A percentile compares a stretch with the other conserved stretches of the same genome.
Evolutionary conservation across 2,797 vertebrate genomes (phyloP).

Genomic region (Balearica regulorum): DNA sequence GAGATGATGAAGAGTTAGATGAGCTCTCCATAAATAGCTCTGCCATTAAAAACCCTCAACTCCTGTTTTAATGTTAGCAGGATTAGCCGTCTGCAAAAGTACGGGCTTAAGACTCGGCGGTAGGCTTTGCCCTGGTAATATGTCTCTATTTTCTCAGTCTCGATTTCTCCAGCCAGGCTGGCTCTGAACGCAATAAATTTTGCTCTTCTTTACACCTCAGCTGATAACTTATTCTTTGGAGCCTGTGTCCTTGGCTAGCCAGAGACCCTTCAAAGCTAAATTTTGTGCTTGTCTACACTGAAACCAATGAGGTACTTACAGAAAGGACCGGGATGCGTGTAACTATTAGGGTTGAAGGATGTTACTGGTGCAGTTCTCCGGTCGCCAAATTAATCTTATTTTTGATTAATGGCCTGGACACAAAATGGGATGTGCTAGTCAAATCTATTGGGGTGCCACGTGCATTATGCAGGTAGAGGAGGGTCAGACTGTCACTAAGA

Average conservation of each 20-base stretch:
- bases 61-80: constrained; percentile 27
- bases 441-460: background rate
- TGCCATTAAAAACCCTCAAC: constrained; percentile 30
- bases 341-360: background rate
- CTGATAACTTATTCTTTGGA: constrained; percentile 48
- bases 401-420: background rate
- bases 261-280: constrained; percentile 24
- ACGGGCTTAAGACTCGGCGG: background rate
- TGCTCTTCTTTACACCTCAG: constrained; percentile 36
- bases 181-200: constrained; percentile 39
- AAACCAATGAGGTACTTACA: background rate
- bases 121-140: constrained; percentile 48
- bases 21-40: constrained; percentile 53
- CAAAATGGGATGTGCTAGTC: background rate
- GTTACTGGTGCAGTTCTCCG: background rate
- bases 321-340: background rate
- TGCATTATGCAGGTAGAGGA: background rate
- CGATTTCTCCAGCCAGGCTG: constrained; percentile 47
- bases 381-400: background rate
- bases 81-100: constrained; percentile 32
- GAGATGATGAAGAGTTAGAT: constrained; percentile 19
- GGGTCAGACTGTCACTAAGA: background rate
- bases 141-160: constrained; percentile 56
- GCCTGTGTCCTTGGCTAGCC: constrained; percentile 39
- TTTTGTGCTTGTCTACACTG: constrained; percentile 25